Conservation (phyloP, 2,797 vertebrate genomes). For the Ataeniobius toweri region DNA sequence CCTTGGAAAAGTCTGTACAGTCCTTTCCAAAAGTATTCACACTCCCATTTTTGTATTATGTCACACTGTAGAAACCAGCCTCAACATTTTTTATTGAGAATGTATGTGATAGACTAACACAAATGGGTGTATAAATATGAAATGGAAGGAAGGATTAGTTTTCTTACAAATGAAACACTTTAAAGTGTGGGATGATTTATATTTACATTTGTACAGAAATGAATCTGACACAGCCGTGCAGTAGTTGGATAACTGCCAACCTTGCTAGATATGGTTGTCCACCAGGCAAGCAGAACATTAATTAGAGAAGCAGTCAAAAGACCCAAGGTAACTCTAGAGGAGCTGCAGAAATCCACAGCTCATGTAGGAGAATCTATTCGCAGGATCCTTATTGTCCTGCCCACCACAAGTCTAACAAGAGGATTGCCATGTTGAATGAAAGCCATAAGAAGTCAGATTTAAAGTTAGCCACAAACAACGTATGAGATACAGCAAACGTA, state of each 20-base stretch:
- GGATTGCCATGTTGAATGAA: not conserved
- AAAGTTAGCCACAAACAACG: not conserved
- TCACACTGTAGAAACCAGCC: not conserved
- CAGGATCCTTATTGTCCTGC: not conserved
- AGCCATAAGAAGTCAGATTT: not conserved
- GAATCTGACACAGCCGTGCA: not conserved
- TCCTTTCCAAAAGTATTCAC: not conserved
- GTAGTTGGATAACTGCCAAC: not conserved
- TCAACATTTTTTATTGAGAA: not conserved
- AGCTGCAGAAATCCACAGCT: not conserved
- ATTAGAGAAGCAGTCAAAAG: not conserved
- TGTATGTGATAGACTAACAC: not conserved
- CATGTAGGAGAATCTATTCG: not conserved
- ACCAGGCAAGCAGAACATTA: not conserved
- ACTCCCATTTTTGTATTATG: not conserved
- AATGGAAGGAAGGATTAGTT: not conserved
- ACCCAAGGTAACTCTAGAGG: not conserved
- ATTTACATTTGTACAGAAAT: not conserved
- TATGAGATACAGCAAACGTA: too few relatives aligned
- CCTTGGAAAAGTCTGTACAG: constrained; percentile 13
- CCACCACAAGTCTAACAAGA: not conserved
- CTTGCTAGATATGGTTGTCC: not conserved
- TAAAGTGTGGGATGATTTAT: not conserved
- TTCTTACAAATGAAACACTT: not conserved
- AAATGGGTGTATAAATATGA: not conserved